phyloP scores from a whole-genome alignment of 2,888 invertebrate genomes.

The Mactromeris polynyma region DNA sequence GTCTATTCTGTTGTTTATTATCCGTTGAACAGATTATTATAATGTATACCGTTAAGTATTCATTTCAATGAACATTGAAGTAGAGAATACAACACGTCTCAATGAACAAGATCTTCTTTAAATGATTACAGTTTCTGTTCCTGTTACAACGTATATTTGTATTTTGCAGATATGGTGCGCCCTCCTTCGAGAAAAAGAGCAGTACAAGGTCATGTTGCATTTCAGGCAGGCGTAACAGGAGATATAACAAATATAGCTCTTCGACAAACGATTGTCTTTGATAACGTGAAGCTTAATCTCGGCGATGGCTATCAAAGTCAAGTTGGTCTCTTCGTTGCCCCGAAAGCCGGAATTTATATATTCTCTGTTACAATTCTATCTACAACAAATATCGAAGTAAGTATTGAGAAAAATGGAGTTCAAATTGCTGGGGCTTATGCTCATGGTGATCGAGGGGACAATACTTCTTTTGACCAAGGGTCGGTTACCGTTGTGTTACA shows the following conservation, averaged over 20 bases:
- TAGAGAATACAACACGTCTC: no score
- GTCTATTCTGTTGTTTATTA: no score
- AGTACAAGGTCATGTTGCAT: neutral
- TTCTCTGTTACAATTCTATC: constrained; percentile 17
- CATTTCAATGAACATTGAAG: no score
- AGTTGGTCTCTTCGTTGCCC: constrained; percentile 21
- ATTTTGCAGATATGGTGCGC: neutral
- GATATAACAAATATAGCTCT: neutral
- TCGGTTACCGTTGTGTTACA: constrained; percentile 24
- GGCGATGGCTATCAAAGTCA: neutral
- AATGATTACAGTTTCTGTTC: no score
- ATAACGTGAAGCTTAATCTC: neutral
- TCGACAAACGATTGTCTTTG: constrained; percentile 18
- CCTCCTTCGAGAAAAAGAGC: neutral
- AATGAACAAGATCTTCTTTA: no score
- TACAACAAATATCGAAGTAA: neutral
- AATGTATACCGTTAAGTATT: no score
- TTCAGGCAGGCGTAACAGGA: constrained; percentile 10
- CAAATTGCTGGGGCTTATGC: constrained; percentile 1
- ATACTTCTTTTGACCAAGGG: constrained; percentile 7
- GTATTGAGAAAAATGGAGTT: neutral
- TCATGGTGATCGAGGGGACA: neutral
- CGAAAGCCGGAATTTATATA: constrained; percentile 30
- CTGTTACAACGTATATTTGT: neutral
- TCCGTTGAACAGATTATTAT: no score